phyloP scores from a whole-genome alignment of 1,140 invertebrate genomes.

The Ceratitis capitata region DNA sequence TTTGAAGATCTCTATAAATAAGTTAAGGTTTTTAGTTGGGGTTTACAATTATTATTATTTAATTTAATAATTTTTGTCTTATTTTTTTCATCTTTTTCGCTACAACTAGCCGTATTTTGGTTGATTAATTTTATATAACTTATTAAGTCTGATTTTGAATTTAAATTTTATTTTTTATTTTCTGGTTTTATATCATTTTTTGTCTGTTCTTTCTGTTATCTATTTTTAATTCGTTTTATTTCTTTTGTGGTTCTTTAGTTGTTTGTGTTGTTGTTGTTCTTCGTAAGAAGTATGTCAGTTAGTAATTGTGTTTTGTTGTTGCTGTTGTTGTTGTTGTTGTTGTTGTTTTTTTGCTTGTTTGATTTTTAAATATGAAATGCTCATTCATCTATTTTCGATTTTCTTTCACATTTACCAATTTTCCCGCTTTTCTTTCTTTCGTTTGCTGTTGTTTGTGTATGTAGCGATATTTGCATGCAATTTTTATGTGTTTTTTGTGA shows the following conservation, averaged over 20 bases:
- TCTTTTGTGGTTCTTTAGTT: neutral
- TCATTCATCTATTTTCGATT: neutral
- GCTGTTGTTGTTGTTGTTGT: neutral
- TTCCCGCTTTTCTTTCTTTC: conserved; percentile 31
- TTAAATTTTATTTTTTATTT: neutral
- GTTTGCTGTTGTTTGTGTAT: conserved; percentile 40
- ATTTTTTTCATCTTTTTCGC: neutral
- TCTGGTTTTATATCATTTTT: neutral
- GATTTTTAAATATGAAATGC: conserved; percentile 26
- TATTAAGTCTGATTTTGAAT: neutral
- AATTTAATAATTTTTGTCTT: no score
- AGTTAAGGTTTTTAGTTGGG: neutral
- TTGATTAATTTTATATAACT: conserved; percentile 16
- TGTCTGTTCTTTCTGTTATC: neutral
- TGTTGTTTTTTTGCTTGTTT: neutral
- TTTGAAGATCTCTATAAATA: conserved; percentile 15
- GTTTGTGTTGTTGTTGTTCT: neutral
- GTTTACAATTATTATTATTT: conserved; percentile 3
- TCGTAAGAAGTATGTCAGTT: conserved; percentile 40
- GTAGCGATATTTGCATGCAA: neutral
- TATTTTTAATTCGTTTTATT: neutral
- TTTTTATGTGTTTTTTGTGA: neutral
- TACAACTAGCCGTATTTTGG: neutral
- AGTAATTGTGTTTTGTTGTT: neutral
- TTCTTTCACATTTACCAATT: neutral